A percentile compares a stretch with the other conserved stretches of the same genome.
phyloP scores from a whole-genome alignment of 2,888 invertebrate species.

The Papilio demoleus region DNA sequence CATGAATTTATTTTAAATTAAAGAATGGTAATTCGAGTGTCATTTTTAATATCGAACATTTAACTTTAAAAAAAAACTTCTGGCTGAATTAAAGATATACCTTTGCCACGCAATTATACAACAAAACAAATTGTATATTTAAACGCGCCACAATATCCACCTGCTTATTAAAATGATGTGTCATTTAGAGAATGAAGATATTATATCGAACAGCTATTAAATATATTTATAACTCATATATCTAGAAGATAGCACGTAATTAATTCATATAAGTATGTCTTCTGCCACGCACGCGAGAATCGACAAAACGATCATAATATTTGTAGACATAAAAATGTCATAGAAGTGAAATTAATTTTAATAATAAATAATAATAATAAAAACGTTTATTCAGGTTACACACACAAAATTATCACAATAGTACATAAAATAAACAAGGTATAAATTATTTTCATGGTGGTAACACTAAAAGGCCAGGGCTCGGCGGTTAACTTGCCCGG shows the following conservation, averaged over 20 bases:
- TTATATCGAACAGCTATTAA: slow-evolving; percentile 37
- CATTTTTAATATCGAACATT: not conserved
- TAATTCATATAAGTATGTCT: slow-evolving; percentile 69
- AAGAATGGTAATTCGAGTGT: not conserved
- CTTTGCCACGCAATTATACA: slow-evolving; percentile 13
- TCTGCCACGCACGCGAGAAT: slow-evolving; percentile 68
- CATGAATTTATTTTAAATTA: too few species aligned
- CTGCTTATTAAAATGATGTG: slow-evolving; percentile 32
- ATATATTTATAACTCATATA: slow-evolving; percentile 39
- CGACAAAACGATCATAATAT: slow-evolving; percentile 60
- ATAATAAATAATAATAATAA: too few species aligned
- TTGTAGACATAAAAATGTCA: slow-evolving; percentile 50
- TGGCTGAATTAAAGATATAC: slow-evolving; percentile 10
- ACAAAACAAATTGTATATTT: slow-evolving; percentile 22
- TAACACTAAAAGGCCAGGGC: too few species aligned
- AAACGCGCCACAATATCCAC: slow-evolving; percentile 24
- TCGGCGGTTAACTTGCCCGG: too few species aligned
- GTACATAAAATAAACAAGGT: too few species aligned
- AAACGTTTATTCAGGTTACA: too few species aligned
- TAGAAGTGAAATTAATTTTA: slow-evolving; percentile 43
- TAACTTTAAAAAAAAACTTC: not conserved
- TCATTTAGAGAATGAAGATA: slow-evolving; percentile 38
- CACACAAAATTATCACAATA: too few species aligned
- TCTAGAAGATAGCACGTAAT: slow-evolving; percentile 56
- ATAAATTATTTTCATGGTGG: too few species aligned